Percentiles rank a stretch among this genome's conserved stretches.
Conservation (phyloP, 2,113 vertebrate species). For the Chiloscyllium plagiosum region DNA sequence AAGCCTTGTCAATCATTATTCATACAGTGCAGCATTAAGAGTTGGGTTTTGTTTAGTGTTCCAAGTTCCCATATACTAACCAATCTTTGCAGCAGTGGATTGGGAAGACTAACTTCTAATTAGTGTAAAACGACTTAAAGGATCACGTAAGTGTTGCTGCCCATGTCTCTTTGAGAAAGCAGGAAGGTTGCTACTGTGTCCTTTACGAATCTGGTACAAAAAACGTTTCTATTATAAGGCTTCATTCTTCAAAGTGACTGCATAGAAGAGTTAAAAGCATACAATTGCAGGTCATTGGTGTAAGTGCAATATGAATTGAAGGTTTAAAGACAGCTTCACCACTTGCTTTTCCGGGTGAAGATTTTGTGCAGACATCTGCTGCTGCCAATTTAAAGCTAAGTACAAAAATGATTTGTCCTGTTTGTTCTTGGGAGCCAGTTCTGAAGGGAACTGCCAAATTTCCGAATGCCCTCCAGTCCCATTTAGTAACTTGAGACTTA, state of each 20-base stretch:
- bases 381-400: background rate
- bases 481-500: background rate
- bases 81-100: background rate
- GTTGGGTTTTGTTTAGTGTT: background rate
- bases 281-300: background rate
- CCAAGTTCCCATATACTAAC: background rate
- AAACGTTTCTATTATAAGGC: conserved; percentile 17
- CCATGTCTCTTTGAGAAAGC: background rate
- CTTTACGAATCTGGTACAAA: conserved; percentile 7
- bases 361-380: background rate
- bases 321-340: background rate
- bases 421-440: background rate
- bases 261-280: conserved; percentile 16
- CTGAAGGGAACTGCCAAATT: background rate
- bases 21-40: background rate
- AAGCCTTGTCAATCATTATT: background rate
- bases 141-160: background rate
- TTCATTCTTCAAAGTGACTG: conserved; percentile 14
- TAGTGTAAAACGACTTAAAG: background rate
- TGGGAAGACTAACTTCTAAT: background rate
- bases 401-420: background rate
- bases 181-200: background rate
- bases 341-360: background rate
- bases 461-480: background rate
- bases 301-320: conserved; percentile 15